phyloP scores from a whole-genome alignment of 1,140 invertebrate genomes.

The Rhopalosiphum padi region DNA sequence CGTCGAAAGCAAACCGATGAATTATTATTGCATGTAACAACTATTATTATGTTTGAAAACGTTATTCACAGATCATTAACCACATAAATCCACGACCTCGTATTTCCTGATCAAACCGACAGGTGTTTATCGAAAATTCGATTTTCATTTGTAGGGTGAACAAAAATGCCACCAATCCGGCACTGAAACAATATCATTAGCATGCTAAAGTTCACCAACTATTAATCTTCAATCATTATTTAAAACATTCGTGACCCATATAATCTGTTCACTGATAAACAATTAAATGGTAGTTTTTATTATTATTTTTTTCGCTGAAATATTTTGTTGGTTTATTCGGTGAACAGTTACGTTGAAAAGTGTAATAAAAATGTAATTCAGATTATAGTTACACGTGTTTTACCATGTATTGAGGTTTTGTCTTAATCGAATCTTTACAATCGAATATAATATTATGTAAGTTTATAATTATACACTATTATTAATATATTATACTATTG shows the following conservation, averaged over 20 bases:
- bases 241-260: background rate
- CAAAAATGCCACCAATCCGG: background rate
- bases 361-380: background rate
- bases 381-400: background rate
- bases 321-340: background rate
- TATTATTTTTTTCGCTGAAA: background rate
- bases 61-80: conserved; percentile 55
- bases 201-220: background rate
- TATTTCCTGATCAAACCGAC: conserved; percentile 20
- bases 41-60: conserved; percentile 32
- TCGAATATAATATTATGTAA: no score
- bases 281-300: background rate
- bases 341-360: background rate
- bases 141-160: background rate
- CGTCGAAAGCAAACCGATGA: conserved; percentile 9
- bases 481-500: no score
- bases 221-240: conserved; percentile 10
- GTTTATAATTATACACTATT: no score
- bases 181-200: conserved; percentile 2
- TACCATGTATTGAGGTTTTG: background rate
- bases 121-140: conserved; percentile 54
- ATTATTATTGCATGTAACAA: conserved; percentile 43
- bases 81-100: conserved; percentile 4
- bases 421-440: no score
- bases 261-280: conserved; percentile 16